Evolutionary conservation across 2,797 vertebrate genomes (phyloP).

Genomic region (Catamblyrhynchus diadema): DNA sequence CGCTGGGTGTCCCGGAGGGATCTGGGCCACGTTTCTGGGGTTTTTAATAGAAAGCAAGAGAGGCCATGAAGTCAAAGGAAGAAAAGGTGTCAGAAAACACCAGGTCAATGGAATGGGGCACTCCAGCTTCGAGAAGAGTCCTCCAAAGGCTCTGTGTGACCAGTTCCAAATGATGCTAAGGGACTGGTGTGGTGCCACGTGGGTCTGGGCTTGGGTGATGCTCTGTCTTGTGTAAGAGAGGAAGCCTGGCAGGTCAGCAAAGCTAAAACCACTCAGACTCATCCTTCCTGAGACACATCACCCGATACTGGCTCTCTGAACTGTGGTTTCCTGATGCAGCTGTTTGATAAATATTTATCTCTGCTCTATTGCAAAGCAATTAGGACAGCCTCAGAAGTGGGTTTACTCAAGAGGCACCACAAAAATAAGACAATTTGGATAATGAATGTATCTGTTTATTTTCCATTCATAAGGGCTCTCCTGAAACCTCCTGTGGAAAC

Average conservation of each 20-base stretch:
- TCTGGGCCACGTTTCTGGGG: neutral
- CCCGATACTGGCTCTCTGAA: neutral
- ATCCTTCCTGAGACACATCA: conserved; percentile 13
- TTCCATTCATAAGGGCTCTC: conserved; percentile 7
- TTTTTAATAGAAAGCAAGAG: conserved; percentile 60
- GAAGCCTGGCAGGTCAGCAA: conserved; percentile 44
- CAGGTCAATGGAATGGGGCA: neutral
- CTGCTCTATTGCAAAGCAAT: conserved; percentile 51
- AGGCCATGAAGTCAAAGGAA: conserved; percentile 8
- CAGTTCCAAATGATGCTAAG: neutral
- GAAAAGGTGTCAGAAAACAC: conserved; percentile 30
- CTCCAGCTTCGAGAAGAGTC: neutral
- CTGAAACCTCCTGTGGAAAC: conserved; percentile 12
- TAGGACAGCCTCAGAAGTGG: conserved; percentile 54
- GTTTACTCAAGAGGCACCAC: conserved; percentile 52
- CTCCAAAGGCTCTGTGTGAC: neutral
- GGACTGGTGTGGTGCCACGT: neutral
- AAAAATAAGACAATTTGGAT: conserved; percentile 42
- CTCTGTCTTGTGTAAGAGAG: neutral
- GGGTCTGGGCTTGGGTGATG: neutral
- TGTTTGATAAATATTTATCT: conserved; percentile 66
- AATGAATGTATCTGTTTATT: conserved; percentile 39
- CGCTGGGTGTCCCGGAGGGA: conserved; percentile 1
- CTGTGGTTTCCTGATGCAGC: conserved; percentile 63
- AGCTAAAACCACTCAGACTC: conserved; percentile 42